Conservation (phyloP, 1,140 invertebrate species). For the Apis florea region DNA sequence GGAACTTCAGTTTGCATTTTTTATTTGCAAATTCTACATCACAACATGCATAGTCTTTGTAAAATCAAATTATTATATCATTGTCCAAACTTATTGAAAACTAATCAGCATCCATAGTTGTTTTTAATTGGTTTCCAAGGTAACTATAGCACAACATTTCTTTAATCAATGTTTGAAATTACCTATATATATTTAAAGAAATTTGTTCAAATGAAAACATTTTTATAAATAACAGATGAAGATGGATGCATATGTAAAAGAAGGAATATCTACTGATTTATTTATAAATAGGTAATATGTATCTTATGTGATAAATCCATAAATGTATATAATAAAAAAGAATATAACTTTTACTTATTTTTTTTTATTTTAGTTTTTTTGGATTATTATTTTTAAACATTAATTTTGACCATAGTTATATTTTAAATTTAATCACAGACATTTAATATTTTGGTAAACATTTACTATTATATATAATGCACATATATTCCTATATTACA, state of each 20-base stretch:
- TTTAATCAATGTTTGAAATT: constrained; percentile 44
- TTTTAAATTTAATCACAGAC: neutral
- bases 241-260: neutral
- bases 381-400: neutral
- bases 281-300: neutral
- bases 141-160: constrained; percentile 54
- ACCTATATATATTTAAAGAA: neutral
- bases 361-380: constrained; percentile 24
- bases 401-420: neutral
- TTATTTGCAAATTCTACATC: constrained; percentile 49
- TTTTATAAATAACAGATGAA: neutral
- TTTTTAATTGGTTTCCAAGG: constrained; percentile 63
- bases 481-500: constrained; percentile 20
- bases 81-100: constrained; percentile 49
- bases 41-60: constrained; percentile 43
- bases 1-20: constrained; percentile 79
- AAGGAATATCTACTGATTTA: neutral
- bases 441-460: neutral
- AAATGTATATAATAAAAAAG: constrained; percentile 15
- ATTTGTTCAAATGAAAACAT: neutral
- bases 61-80: constrained; percentile 37
- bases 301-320: neutral
- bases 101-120: constrained; percentile 64
- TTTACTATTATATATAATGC: constrained; percentile 5
- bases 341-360: constrained; percentile 20